Base-by-base conservation (phyloP, 2,113 vertebrate genomes). In the Charina bottae region DNA sequence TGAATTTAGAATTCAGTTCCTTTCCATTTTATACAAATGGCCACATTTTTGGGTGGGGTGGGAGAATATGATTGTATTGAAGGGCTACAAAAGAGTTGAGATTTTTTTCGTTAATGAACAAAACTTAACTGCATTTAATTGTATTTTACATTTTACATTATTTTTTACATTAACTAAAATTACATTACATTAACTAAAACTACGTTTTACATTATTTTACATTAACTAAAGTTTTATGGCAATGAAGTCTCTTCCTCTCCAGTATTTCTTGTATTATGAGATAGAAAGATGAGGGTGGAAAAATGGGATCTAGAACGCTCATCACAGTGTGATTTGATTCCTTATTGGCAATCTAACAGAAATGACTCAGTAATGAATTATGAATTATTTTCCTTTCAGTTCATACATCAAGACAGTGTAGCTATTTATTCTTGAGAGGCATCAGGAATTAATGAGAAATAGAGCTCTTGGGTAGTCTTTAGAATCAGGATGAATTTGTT, bases 261-360 rank as follows among this genome's bases (percentile, higher is more conserved):
- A 2, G 19, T 88, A 11, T 11, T 42, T 88, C 56, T 60, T 4
- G 42, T 59, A 19, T 46, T 49, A 5, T 55, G 9, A 9, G n/a
- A 17, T 42, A 28, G 1, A 21, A 83, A 42, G 72, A 37, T 60
- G 56, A 56, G 26, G 56, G 85, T 37, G 33, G 55, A 15, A 6
- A 86, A 55, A 33, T 1, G 24, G 83, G 83, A 53, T 26, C 46
- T 53, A 26, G 24, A 21, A 49, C 24, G 10, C 37, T 49, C 49
- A 91, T 49, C 68, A 33, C 84, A 94, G 93, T 95, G 86, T 58
- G 92, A 60, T 94, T 92, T 94, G 42, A 94, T 90, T 46, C 68
- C 53, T 23, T 89, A 91, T 87, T 7, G 87, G 96, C 93, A 94
- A 96, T 94, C 88, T 92, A 53, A 85, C 78, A 94, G 92, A 90